Percentiles rank a stretch among this genome's conserved stretches.
Evolutionary conservation across 2,888 invertebrate species (phyloP).

Genomic region (Nephrotoma appendiculata): DNA sequence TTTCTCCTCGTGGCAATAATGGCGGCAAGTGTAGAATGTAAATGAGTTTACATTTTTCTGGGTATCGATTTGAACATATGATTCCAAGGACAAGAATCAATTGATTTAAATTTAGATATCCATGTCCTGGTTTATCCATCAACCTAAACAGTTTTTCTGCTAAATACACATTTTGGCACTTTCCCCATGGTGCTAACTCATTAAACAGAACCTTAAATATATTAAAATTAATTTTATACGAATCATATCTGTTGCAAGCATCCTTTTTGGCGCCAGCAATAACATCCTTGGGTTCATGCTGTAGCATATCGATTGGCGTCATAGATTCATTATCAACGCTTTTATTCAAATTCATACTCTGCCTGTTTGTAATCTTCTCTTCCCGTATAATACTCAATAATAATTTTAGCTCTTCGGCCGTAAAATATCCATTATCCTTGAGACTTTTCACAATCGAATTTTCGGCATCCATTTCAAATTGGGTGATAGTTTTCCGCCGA

Average conservation of each 20-base stretch:
- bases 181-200: conserved; percentile 84
- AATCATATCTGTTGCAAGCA: conserved; percentile 69
- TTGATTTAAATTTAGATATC: conserved; percentile 78
- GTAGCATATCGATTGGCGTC: conserved; percentile 27
- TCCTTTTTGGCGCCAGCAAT: conserved; percentile 41
- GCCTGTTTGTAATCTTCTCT: conserved; percentile 26
- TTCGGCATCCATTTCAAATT: conserved; percentile 78
- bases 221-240: conserved; percentile 76
- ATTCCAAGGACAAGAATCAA: conserved; percentile 65
- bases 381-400: conserved; percentile 28
- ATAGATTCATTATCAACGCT: conserved; percentile 8
- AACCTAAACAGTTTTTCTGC: conserved; percentile 84
- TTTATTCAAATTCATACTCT: conserved; percentile 12
- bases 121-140: conserved; percentile 75
- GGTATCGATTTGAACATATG: conserved; percentile 64
- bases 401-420: conserved; percentile 23
- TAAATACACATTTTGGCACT: conserved; percentile 65
- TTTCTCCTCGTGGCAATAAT: conserved; percentile 52
- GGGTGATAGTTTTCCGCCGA: conserved; percentile 80
- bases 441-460: conserved; percentile 82
- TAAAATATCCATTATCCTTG: conserved; percentile 43
- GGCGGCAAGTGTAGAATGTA: conserved; percentile 86
- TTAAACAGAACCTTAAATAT: conserved; percentile 77
- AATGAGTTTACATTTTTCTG: conserved; percentile 67
- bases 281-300: conserved; percentile 60